phyloP scores from a whole-genome alignment of 2,797 vertebrate species.

The Peromyscus attwateri region DNA sequence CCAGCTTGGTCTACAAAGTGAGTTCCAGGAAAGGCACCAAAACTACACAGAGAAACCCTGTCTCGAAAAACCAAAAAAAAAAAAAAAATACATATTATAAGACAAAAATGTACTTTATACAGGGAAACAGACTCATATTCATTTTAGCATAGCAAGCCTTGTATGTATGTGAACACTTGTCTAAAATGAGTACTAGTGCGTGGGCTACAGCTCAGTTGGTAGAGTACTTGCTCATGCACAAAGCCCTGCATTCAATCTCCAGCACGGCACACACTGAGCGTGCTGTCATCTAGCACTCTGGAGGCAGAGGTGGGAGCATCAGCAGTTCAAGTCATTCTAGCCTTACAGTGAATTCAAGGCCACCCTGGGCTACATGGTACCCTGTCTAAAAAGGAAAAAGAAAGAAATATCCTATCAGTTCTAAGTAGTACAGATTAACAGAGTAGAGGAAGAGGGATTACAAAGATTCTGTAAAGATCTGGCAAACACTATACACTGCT shows the following conservation, averaged over 20 bases:
- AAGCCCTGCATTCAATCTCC: background rate
- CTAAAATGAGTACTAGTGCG: background rate
- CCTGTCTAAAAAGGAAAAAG: background rate
- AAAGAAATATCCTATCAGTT: conserved; percentile 38
- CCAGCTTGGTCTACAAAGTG: no score
- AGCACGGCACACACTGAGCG: no score
- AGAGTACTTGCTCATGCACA: background rate
- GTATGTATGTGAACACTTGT: background rate
- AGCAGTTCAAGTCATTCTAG: background rate
- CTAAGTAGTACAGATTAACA: background rate
- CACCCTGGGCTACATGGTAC: background rate
- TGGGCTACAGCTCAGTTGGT: background rate
- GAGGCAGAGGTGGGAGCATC: background rate
- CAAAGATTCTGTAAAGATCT: background rate
- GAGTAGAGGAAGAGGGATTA: background rate
- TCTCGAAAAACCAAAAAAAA: no score
- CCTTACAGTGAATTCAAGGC: background rate
- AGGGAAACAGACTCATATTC: background rate
- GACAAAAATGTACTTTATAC: background rate
- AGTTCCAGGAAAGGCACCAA: no score
- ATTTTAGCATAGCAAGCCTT: conserved; percentile 23
- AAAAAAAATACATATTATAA: background rate
- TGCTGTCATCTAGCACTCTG: background rate
- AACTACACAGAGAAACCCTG: no score
- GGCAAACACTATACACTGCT: background rate